Conservation (phyloP, 2,888 invertebrate genomes). For the Drosophila acutilabella region DNA sequence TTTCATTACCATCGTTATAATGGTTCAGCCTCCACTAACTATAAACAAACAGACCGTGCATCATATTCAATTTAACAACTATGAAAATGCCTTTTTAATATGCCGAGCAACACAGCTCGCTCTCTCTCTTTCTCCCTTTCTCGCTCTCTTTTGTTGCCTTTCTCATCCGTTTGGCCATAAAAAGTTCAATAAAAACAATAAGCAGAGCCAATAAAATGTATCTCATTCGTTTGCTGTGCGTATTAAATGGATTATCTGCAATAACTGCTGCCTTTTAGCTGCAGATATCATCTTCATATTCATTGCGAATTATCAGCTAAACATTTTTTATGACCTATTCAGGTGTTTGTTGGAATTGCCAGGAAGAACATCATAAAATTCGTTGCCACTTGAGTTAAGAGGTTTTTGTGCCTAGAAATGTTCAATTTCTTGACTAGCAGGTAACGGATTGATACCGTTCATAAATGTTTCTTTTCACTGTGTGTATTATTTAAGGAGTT, state of each 20-base stretch:
- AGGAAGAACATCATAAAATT: conserved; percentile 1
- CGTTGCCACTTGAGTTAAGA: neutral
- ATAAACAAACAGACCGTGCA: conserved; percentile 33
- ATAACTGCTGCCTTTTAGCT: conserved; percentile 18
- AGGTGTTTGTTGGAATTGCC: neutral
- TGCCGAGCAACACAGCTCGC: conserved; percentile 1
- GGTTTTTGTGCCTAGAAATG: neutral
- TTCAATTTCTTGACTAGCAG: neutral
- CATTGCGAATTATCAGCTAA: conserved; percentile 71
- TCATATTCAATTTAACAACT: conserved; percentile 29
- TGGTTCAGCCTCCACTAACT: conserved; percentile 5
- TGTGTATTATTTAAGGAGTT: no score
- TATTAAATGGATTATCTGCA: conserved; percentile 47
- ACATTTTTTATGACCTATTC: conserved; percentile 59
- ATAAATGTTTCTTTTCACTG: no score
- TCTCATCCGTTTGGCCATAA: conserved; percentile 2
- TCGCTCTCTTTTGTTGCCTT: neutral
- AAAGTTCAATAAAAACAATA: conserved; percentile 44
- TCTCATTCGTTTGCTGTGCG: conserved; percentile 17
- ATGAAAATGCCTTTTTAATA: conserved; percentile 25
- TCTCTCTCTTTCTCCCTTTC: neutral
- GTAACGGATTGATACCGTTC: neutral
- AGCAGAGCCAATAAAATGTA: conserved; percentile 46
- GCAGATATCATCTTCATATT: conserved; percentile 59
- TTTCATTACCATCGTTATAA: conserved; percentile 22